Base-by-base conservation (phyloP, 2,888 invertebrate species). In the Acronicta aceris region DNA sequence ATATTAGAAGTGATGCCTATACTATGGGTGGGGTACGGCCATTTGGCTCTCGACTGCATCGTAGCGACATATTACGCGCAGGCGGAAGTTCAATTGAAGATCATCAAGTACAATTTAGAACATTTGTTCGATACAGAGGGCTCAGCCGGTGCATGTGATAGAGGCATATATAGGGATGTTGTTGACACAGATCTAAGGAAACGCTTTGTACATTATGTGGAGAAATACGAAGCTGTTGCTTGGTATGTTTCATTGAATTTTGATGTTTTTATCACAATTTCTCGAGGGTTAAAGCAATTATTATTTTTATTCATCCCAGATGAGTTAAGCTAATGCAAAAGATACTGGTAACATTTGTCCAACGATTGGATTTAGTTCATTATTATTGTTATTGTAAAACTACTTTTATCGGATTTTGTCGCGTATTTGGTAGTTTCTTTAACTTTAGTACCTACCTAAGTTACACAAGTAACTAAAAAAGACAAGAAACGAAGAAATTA, bases 31-130 rank as follows among this genome's bases (percentile, higher is more conserved):
- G 85, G 81, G 2, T 78, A 66, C 36, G 87, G 84, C 0, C 86
- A 89, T 53, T 16, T 86, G 13, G 33, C 68, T 0, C 15, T 84
- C 3, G 89, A 89, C 50, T 72, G 74, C 33, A 54, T 83, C 2
- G 60, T 87, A 4, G 74, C 76, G 3, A 74, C 81, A 1, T 86
- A 83, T 62, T 88, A 83, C 57, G 74, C 84, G 5, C 86, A 87
- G 53, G 81, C 82, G 13, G 79, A 76, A 53, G 71, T 79, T 2
- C 88, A 89, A 65, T 38, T 89, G 46, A 83, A 84, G 65, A 81
- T 88, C 21, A 74, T 89, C 7, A 84, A 86, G 63, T 54, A 80
- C 42, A 84, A 86, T 59, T 65, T 89, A 33, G 71, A 77, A 50
- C 67, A 78, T 62, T 60, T 86, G 46, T 73, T 81, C 56, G 76